Conservation (phyloP, 2,888 invertebrate species). For the Acronicta aceris region DNA sequence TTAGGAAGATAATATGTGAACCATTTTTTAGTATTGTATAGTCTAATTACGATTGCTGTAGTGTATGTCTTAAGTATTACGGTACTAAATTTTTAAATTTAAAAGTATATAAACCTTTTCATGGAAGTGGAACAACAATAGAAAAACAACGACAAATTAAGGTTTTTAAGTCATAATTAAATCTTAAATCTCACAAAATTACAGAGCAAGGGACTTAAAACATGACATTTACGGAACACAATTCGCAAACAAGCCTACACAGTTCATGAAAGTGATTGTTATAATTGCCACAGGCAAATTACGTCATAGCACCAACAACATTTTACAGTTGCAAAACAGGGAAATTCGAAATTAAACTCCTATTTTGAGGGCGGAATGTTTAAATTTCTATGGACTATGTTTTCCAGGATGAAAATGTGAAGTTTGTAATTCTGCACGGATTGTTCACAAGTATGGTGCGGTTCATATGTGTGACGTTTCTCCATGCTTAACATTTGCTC, state of each 20-base stretch:
- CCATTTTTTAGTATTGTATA: too few species aligned
- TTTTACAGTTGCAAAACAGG: slow-evolving; percentile 28
- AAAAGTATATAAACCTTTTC: too few species aligned
- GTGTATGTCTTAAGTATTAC: too few species aligned
- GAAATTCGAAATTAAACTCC: slow-evolving; percentile 17
- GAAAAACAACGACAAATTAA: slow-evolving; percentile 22
- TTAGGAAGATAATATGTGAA: slow-evolving; percentile 3
- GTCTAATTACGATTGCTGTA: too few species aligned
- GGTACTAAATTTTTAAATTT: too few species aligned
- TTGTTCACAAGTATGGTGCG: slow-evolving; percentile 58
- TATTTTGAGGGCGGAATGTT: slow-evolving; percentile 16
- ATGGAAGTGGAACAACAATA: too few species aligned
- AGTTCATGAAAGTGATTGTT: slow-evolving; percentile 69
- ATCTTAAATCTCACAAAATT: slow-evolving; percentile 56
- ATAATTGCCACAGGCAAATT: slow-evolving; percentile 68
- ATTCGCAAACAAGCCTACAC: slow-evolving; percentile 67
- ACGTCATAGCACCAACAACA: slow-evolving; percentile 53
- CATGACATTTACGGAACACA: slow-evolving; percentile 61
- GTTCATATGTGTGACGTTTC: slow-evolving; percentile 60
- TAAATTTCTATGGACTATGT: slow-evolving; percentile 25
- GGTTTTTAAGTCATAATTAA: slow-evolving; percentile 25
- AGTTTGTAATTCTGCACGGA: slow-evolving; percentile 47
- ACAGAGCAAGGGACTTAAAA: slow-evolving; percentile 58
- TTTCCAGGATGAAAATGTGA: slow-evolving; percentile 31
- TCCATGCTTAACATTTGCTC: slow-evolving; percentile 61